Percentiles rank a stretch among this genome's conserved stretches.
Evolutionary conservation across 2,113 vertebrate species (phyloP).

Genomic region (Brienomyrus longianalis): DNA sequence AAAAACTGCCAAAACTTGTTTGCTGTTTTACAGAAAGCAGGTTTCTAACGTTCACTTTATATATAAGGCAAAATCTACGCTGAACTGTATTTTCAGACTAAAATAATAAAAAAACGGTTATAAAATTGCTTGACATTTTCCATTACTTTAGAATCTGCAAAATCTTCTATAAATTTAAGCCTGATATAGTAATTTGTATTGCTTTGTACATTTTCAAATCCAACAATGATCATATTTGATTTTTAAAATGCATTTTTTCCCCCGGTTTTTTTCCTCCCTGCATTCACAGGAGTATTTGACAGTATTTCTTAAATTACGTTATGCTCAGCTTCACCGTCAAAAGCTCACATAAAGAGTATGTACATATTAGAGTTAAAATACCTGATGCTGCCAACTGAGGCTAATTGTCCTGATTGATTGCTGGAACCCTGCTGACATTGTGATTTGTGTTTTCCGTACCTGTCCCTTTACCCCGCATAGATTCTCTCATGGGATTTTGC

Average conservation of each 20-base stretch:
- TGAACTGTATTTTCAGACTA: not conserved
- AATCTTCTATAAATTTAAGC: not conserved
- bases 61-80: not conserved
- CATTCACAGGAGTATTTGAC: not conserved
- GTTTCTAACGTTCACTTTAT: not conserved
- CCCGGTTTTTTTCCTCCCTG: not conserved
- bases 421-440: slow-evolving; percentile 37
- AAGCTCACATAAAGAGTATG: not conserved
- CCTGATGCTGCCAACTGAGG: not conserved
- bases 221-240: not conserved
- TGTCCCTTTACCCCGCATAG: slow-evolving; percentile 32
- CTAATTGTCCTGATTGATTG: slow-evolving; percentile 26
- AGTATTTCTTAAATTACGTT: not conserved
- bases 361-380: not conserved
- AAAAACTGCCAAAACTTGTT: not conserved
- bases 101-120: not conserved
- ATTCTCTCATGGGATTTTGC: slow-evolving; percentile 64
- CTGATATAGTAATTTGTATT: not conserved
- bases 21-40: not conserved
- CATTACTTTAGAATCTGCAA: not conserved
- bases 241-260: not conserved
- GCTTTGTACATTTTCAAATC: not conserved
- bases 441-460: slow-evolving; percentile 21
- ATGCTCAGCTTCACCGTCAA: not conserved
- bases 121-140: not conserved